Conservation (phyloP, 2,888 invertebrate species). For the Cheilosia impressa region DNA sequence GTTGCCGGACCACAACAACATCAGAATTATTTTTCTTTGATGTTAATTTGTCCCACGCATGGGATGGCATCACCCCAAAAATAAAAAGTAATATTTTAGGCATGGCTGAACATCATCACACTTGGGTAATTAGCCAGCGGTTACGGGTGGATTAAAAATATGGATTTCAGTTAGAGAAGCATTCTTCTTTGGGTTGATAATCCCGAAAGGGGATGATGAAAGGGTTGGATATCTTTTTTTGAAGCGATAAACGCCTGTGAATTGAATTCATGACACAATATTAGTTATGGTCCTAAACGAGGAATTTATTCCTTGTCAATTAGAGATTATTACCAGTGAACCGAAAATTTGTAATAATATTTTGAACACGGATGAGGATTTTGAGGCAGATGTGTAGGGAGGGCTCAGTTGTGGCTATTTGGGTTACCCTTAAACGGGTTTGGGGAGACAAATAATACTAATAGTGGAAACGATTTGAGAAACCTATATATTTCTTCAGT, state of each 20-base stretch:
- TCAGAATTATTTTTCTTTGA: conserved; percentile 22
- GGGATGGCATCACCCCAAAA: conserved; percentile 32
- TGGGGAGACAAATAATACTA: too few species aligned
- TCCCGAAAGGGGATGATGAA: conserved; percentile 62
- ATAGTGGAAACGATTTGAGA: neutral
- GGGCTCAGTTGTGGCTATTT: neutral
- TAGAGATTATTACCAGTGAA: conserved; percentile 62
- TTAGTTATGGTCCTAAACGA: conserved; percentile 22
- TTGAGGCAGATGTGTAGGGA: neutral
- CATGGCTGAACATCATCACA: conserved; percentile 67
- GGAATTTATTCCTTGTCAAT: conserved; percentile 61
- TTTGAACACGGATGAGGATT: conserved; percentile 46
- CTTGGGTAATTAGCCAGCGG: conserved; percentile 65
- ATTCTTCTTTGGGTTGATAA: conserved; percentile 36
- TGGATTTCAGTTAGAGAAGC: conserved; percentile 14
- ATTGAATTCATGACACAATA: conserved; percentile 13
- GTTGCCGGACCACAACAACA: conserved; percentile 28
- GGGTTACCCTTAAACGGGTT: neutral
- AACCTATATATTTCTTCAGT: too few species aligned
- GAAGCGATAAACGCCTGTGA: conserved; percentile 16
- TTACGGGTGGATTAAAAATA: conserved; percentile 48
- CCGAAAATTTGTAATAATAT: conserved; percentile 40
- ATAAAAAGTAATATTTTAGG: conserved; percentile 52
- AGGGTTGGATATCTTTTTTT: conserved; percentile 27
- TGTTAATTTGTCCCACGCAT: conserved; percentile 45